Conservation (phyloP, 2,888 invertebrate genomes). For the Theodoxus fluviatilis region DNA sequence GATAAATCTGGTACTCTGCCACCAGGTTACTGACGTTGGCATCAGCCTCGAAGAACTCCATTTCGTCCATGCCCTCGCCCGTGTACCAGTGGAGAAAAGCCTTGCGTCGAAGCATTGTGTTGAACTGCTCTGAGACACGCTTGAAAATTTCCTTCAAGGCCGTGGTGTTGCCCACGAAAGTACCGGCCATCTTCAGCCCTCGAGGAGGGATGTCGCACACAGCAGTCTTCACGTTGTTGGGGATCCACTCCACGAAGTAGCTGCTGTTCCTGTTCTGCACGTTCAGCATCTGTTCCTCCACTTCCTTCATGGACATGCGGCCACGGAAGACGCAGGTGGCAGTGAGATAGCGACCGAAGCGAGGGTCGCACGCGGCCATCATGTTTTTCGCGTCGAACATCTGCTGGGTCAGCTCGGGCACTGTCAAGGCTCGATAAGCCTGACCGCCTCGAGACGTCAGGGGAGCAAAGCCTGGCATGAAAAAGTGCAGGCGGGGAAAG, state of each 20-base stretch:
- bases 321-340: constrained; percentile 32
- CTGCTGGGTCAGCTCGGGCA: constrained; percentile 30
- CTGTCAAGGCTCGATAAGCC: constrained; percentile 26
- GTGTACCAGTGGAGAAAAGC: constrained; percentile 31
- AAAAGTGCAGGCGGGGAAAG: constrained; percentile 31
- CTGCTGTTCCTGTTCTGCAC: constrained; percentile 25
- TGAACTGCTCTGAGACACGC: constrained; percentile 24
- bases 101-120: constrained; percentile 6
- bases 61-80: constrained; percentile 29
- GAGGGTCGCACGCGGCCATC: constrained; percentile 31
- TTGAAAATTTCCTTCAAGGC: constrained; percentile 27
- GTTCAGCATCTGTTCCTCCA: constrained; percentile 26
- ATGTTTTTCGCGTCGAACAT: constrained; percentile 32
- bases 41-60: constrained; percentile 24
- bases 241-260: constrained; percentile 29
- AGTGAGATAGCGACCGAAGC: constrained; percentile 28
- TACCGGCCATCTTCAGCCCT: constrained; percentile 25
- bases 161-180: constrained; percentile 30
- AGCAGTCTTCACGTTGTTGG: constrained; percentile 29
- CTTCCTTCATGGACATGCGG: constrained; percentile 31
- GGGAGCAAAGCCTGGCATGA: constrained; percentile 29
- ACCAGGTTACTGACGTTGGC: constrained; percentile 22
- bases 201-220: constrained; percentile 30
- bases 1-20: constrained; percentile 30
- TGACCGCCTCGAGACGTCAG: constrained; percentile 25